These are phyloP conservation scores for Neofelis nebulosa DNA, from an alignment of 2,113 vertebrate genomes.

Conservation along the genomic window DNA sequence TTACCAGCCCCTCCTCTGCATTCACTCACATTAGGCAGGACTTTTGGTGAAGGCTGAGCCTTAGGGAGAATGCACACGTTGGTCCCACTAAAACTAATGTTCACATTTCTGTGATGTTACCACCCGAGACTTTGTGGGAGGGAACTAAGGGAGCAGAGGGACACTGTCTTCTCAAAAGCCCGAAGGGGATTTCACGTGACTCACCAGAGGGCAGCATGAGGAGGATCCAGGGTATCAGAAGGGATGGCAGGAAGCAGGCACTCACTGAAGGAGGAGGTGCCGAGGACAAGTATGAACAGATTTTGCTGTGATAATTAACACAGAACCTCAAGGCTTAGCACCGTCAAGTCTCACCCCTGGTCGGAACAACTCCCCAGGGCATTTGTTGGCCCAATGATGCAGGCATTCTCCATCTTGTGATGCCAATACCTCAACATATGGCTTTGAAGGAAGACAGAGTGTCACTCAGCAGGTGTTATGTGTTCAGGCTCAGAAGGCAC, in stretches of 20 bases:
- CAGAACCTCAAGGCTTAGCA: not conserved
- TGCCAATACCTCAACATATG: not conserved
- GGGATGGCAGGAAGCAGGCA: not conserved
- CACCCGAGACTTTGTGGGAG: not conserved
- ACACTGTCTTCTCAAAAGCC: not conserved
- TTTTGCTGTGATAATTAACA: too few species aligned
- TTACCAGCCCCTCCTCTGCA: not conserved
- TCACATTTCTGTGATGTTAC: not conserved
- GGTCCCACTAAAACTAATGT: not conserved
- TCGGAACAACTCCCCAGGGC: not conserved
- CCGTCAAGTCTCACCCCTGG: fast-evolving
- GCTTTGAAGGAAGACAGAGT: not conserved
- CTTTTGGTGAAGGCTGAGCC: not conserved
- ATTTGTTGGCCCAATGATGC: not conserved
- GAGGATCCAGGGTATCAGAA: too few species aligned
- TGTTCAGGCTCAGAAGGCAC: not conserved
- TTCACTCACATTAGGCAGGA: not conserved
- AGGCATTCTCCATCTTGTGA: not conserved
- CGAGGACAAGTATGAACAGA: not conserved
- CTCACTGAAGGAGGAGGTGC: not conserved
- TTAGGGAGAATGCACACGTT: not conserved
- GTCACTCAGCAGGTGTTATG: not conserved
- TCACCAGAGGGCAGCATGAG: not conserved
- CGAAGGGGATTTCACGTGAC: not conserved
- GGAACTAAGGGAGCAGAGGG: not conserved